A percentile compares a stretch with the other conserved stretches of the same genome.
Evolutionary conservation across 35 echinoderm and acorn worm species (phyloP).

Genomic region (Eucidaris tribuloides): DNA sequence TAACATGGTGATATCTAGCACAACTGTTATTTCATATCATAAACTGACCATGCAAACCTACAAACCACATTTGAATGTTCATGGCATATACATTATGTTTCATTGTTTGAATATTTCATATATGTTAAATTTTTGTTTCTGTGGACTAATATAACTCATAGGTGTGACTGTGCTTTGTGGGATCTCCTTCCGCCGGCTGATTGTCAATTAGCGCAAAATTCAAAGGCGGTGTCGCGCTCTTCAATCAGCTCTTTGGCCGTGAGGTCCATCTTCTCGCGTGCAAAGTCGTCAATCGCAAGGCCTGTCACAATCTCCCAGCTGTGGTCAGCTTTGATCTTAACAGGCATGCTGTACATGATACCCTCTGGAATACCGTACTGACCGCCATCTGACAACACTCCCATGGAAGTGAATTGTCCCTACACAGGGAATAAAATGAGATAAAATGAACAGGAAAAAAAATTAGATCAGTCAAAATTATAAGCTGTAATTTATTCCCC

Average conservation of each 20-base stretch:
- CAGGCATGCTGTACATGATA: constrained; percentile 89
- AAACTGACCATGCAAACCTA: too few species aligned
- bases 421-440: too few species aligned
- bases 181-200: constrained; percentile 34
- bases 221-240: constrained; percentile 61
- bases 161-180: neutral
- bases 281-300: constrained; percentile 72
- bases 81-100: too few species aligned
- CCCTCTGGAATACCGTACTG: constrained; percentile 74
- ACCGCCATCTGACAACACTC: constrained; percentile 54
- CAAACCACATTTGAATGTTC: too few species aligned
- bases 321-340: constrained; percentile 43
- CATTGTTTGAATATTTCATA: too few species aligned
- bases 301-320: constrained; percentile 63
- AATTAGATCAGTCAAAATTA: too few species aligned
- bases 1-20: too few species aligned
- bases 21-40: too few species aligned
- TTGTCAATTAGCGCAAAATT: constrained; percentile 56
- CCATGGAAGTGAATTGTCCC: too few species aligned
- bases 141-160: neutral
- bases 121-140: too few species aligned
- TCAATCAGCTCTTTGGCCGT: constrained; percentile 82
- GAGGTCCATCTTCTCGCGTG: constrained; percentile 82
- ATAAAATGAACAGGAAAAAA: too few species aligned
- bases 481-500: too few species aligned